Evolutionary conservation across 2,888 invertebrate genomes (phyloP), one percentile per base, ranked within the genome.

Genomic region (Dicranocentrus wangi): DNA sequence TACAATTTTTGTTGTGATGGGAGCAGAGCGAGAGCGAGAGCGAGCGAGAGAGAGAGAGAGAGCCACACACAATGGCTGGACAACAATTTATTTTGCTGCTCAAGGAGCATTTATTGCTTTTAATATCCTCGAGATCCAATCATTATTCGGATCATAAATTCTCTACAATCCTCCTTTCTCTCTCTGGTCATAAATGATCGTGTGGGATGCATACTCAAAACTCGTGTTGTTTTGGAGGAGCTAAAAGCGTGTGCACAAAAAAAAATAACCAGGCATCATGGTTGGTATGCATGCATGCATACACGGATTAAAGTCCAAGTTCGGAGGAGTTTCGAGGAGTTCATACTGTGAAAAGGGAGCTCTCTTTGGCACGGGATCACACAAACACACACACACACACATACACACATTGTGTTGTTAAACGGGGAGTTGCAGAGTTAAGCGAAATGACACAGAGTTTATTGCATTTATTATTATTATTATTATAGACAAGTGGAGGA

Each of bases 81-180:
- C 72, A 80, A 73, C 72, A 73, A 73, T 72, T 73, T 80, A 80
- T 73, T 72, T 73, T 32, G 32, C 27, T 68, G 68, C 61, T 65
- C 68, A 73, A 68, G 73, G 72, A 80, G 80, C 80, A 80, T 73
- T 80, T 80, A 80, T 80, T 80, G 80, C 80, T 80, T 80, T 80
- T 80, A 80, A 80, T 80, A 80, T 80, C 80, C 80, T 80, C 72
- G 28, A 80, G 72, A 80, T 80, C 80, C 80, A 80, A 80, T 80
- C 80, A 80, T 80, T 80, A 80, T 73, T 72, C 80, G 80, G 80
- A 80, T 80, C 80, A 80, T 80, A 80, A 80, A 80, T 80, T 80
- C 80, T 72, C 72, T 61, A 32, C 60, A 43, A 72, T 43, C 60
- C 72, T 66, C 51, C 5, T 66, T 66, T 51, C 47, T 47, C 51